These are phyloP conservation scores for Drosophila parthenogenetica DNA, from an alignment of 2,888 invertebrate species.

Conservation along the genomic window DNA sequence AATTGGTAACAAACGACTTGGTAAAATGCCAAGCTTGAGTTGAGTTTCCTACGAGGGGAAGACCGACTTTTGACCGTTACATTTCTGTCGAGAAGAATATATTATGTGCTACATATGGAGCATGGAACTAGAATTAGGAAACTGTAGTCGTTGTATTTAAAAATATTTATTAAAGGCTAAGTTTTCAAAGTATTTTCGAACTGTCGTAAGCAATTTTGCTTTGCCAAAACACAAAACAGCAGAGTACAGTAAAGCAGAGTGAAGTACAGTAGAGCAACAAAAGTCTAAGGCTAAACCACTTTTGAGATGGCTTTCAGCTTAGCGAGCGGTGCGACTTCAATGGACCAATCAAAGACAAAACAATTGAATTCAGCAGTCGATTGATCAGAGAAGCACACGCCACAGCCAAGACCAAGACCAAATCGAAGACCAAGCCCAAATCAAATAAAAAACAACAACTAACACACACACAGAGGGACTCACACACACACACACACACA, in stretches of 20 bases:
- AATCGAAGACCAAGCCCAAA: conserved; percentile 45
- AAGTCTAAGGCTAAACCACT: conserved; percentile 53
- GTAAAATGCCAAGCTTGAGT: conserved; percentile 43
- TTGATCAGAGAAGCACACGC: conserved; percentile 59
- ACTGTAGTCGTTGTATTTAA: too few species aligned
- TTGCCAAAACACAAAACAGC: too few species aligned
- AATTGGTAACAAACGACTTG: conserved; percentile 22
- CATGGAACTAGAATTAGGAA: not conserved
- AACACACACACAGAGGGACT: conserved; percentile 14
- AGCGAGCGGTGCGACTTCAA: conserved; percentile 67
- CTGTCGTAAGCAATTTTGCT: too few species aligned
- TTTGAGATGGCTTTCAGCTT: conserved; percentile 76
- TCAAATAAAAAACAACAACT: conserved; percentile 48
- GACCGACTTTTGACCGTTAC: conserved; percentile 12
- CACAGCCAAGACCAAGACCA: conserved; percentile 23
- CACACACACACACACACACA: conserved; percentile 16
- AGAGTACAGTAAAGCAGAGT: not conserved
- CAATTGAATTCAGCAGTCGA: conserved; percentile 53
- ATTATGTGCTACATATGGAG: not conserved
- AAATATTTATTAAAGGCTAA: too few species aligned
- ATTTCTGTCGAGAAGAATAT: not conserved
- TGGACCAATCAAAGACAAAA: conserved; percentile 69
- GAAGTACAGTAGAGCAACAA: not conserved
- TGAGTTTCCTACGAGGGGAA: not conserved
- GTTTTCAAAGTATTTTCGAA: too few species aligned